Evolutionary conservation across 2,113 vertebrate species (phyloP), one percentile per base, ranked within the genome.

Genomic region (Columba janthina): DNA sequence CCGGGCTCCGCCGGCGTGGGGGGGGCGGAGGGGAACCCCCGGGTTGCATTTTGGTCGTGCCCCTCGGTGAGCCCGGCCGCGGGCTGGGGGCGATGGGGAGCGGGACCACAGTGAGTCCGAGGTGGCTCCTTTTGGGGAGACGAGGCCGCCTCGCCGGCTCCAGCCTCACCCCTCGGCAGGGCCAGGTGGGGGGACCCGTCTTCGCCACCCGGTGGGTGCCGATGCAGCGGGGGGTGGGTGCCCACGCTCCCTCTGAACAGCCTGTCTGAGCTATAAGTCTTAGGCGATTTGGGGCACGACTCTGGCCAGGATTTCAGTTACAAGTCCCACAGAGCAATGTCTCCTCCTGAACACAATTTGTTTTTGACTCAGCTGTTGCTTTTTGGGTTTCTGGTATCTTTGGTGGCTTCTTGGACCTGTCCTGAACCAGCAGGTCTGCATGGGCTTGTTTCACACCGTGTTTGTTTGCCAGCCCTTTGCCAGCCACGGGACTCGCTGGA

Each of bases 381-480:
- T 62, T 51, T 5, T 6, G 18, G 29, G n/a, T 34, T 57, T 56
- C 38, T 54, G 62, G 6, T n/a, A 6, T 72, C 31, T 73, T 21
- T 20, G 34, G 11, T 17, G 56, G 15, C 26, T 78, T 32, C 20
- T 67, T 5, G 61, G 7, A 6, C 26, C 32, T 11, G 46, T 31
- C 54, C 74, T 1, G 1, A 11, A 1, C 4, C 58, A 29, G 60
- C 17, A 31, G 71, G 28, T 36, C 31, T 51, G 1, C 3, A 1
- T 3, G 26, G 34, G 29, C 16, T 88, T 1, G 40, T 17, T 9
- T 85, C 38, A 7, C 46, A 6, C 2, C 0, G 1, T 0, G 1
- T 2, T 15, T 24, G 13, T 51, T 67, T 54, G 38, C 26, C 70
- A 81, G 83, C 65, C 46, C 53, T 40, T 61, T 10, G 25, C 61